phyloP scores from a whole-genome alignment of 2,888 invertebrate species.

The Muschampia plurimacula region DNA sequence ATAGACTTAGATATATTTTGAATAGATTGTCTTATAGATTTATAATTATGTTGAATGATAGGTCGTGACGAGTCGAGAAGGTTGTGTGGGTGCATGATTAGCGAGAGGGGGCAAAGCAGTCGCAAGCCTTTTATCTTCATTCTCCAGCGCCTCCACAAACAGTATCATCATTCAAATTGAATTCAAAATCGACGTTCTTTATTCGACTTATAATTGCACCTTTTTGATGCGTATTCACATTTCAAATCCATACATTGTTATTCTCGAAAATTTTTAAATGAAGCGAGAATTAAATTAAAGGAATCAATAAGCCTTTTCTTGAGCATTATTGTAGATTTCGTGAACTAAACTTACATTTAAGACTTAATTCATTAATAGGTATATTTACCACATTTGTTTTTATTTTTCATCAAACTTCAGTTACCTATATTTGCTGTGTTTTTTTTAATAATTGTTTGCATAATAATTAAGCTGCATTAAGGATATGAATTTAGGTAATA shows the following conservation, averaged over 20 bases:
- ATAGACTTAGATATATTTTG: background rate
- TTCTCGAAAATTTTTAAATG: background rate
- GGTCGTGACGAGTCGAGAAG: slow-evolving; percentile 19
- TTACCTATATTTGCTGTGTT: too few relatives aligned
- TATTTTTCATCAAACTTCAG: too few relatives aligned
- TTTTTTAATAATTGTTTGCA: too few relatives aligned
- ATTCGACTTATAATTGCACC: slow-evolving; percentile 18
- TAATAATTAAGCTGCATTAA: too few relatives aligned
- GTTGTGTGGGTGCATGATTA: slow-evolving; percentile 53
- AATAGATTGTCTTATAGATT: background rate
- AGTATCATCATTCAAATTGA: slow-evolving; percentile 25
- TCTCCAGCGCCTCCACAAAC: slow-evolving; percentile 51
- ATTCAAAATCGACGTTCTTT: slow-evolving; percentile 27
- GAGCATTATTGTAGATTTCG: too few relatives aligned
- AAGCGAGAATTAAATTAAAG: background rate
- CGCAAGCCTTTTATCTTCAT: slow-evolving; percentile 69
- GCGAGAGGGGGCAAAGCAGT: slow-evolving; percentile 56
- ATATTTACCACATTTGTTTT: too few relatives aligned
- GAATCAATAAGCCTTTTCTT: background rate
- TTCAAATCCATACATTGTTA: background rate
- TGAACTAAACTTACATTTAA: too few relatives aligned
- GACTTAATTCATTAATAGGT: too few relatives aligned
- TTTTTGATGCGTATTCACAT: slow-evolving; percentile 12
- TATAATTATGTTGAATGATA: background rate
- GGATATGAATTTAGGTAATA: too few relatives aligned